phyloP scores from a whole-genome alignment of 2,797 vertebrate species.

The Gymnoscopelus microlampas region DNA sequence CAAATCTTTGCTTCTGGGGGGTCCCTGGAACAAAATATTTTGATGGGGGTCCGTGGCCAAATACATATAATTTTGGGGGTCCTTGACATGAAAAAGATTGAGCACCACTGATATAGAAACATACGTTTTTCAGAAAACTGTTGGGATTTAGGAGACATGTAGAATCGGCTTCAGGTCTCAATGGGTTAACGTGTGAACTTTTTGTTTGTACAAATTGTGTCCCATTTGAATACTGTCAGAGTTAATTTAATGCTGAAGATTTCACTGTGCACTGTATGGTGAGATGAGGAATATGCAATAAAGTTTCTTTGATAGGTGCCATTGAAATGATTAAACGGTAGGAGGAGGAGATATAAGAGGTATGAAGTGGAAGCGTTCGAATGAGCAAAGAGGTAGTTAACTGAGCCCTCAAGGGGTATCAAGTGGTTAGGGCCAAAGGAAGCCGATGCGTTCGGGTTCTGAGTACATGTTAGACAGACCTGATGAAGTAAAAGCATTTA shows the following conservation, averaged over 20 bases:
- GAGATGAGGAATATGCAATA: conserved; percentile 10
- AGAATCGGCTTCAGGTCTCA: too few species aligned
- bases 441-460: conserved; percentile 16
- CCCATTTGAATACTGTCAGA: too few species aligned
- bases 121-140: too few species aligned
- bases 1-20: too few species aligned
- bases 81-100: too few species aligned
- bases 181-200: background rate
- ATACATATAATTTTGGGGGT: too few species aligned
- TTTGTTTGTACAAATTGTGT: background rate
- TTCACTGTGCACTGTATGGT: too few species aligned
- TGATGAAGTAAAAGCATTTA: conserved; percentile 42
- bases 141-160: too few species aligned
- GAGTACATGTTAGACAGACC: conserved; percentile 33
- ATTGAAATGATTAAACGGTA: conserved; percentile 32
- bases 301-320: conserved; percentile 11
- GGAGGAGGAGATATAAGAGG: conserved; percentile 25
- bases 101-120: too few species aligned
- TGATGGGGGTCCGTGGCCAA: too few species aligned
- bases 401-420: conserved; percentile 55
- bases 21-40: too few species aligned
- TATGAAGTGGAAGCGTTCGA: conserved; percentile 40
- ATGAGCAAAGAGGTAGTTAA: conserved; percentile 49
- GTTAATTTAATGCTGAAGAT: too few species aligned
- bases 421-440: conserved; percentile 45